Percentiles rank a stretch among this genome's conserved stretches.
Evolutionary conservation across 2,888 invertebrate genomes (phyloP).

Genomic region (Operophtera brumata): DNA sequence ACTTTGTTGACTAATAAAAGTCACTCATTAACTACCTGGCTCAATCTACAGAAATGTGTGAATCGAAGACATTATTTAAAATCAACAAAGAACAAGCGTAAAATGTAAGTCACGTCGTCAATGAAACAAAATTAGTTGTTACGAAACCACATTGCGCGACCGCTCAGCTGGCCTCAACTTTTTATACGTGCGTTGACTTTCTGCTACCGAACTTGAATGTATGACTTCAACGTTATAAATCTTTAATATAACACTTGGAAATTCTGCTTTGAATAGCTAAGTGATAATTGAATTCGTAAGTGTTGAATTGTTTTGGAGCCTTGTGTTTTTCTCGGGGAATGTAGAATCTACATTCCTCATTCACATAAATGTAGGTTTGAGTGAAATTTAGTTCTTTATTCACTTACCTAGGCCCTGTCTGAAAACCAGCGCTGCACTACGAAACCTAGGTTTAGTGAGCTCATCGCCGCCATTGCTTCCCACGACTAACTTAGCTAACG

Average conservation of each 20-base stretch:
- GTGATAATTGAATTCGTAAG: slow-evolving; percentile 24
- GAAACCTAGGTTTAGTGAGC: no score
- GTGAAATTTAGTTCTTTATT: neutral
- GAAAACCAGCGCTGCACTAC: no score
- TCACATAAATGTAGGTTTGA: neutral
- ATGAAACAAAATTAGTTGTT: slow-evolving; percentile 53
- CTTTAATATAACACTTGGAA: slow-evolving; percentile 25
- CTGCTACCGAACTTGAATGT: slow-evolving; percentile 30
- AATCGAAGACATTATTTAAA: neutral
- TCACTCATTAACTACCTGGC: no score
- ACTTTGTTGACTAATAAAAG: neutral
- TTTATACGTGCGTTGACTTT: slow-evolving; percentile 47
- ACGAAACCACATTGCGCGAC: slow-evolving; percentile 53
- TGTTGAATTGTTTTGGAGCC: slow-evolving; percentile 13
- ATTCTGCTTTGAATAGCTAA: slow-evolving; percentile 25
- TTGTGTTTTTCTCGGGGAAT: slow-evolving; percentile 12
- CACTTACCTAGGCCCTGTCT: no score
- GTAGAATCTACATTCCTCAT: no score
- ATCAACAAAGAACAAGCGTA: slow-evolving; percentile 16
- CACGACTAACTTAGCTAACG: no score
- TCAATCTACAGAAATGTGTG: no score
- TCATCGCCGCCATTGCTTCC: no score
- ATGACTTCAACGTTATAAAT: slow-evolving; percentile 29
- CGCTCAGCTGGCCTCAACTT: slow-evolving; percentile 49
- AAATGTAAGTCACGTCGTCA: slow-evolving; percentile 48